Percentiles rank a stretch among this genome's conserved stretches.
Conservation (phyloP, 30 jellyfish, hydroid and myxozoan genomes). For the Chironex yamaguchii region DNA sequence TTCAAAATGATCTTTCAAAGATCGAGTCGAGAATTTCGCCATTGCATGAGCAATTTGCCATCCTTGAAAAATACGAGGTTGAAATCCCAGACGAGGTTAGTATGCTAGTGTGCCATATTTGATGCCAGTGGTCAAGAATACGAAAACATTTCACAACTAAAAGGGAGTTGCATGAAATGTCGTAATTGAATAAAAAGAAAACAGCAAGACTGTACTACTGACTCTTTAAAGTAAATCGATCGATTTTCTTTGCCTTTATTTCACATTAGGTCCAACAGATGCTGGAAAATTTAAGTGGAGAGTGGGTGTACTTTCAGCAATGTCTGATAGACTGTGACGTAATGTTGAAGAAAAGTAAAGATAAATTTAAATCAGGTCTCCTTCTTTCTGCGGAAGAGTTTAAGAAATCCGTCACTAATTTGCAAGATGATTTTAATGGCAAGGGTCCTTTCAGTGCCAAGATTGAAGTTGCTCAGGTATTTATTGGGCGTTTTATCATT, state of each 20-base stretch:
- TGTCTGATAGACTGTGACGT: conserved; percentile 90
- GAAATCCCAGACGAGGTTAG: conserved; percentile 90
- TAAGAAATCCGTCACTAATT: conserved; percentile 77
- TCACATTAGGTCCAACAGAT: conserved; percentile 79
- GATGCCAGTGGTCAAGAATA: too few relatives aligned
- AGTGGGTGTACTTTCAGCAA: conserved; percentile 94
- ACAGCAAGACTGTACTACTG: too few relatives aligned
- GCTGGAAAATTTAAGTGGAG: conserved; percentile 87
- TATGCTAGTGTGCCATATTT: too few relatives aligned
- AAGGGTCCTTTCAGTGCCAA: conserved; percentile 92
- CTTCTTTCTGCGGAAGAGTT: conserved; percentile 89
- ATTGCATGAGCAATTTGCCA: conserved; percentile 91
- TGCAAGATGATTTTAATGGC: conserved; percentile 79
- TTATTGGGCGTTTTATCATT: too few relatives aligned
- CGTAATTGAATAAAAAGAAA: too few relatives aligned
- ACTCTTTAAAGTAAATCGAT: too few relatives aligned
- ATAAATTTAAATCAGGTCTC: conserved; percentile 85
- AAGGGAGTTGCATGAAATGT: too few relatives aligned
- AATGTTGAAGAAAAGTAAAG: conserved; percentile 90
- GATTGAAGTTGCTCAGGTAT: conserved; percentile 72
- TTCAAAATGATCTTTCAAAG: conserved; percentile 71
- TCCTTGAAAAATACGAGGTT: conserved; percentile 90
- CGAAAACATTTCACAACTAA: too few relatives aligned
- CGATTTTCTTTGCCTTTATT: neutral
- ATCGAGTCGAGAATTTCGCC: conserved; percentile 90